Evolutionary conservation across 2,888 invertebrate genomes (phyloP).

Genomic region (Phaedon cochleariae): DNA sequence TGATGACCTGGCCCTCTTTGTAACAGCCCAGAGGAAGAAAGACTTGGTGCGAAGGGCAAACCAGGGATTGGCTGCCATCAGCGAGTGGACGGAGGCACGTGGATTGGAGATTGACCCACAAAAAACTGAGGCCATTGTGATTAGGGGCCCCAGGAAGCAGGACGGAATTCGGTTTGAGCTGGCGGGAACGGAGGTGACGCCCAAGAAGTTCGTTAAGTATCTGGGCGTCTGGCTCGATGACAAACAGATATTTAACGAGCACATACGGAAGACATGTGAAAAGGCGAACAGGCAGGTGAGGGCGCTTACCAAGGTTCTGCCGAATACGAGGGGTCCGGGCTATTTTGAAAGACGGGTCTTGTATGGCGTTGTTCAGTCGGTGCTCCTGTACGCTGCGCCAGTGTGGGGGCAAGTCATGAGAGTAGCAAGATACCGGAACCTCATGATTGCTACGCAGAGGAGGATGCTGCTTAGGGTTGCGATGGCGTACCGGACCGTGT

Average conservation of each 20-base stretch:
- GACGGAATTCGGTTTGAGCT: background rate
- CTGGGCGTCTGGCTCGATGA: constrained; percentile 22
- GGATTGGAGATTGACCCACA: background rate
- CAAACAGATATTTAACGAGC: constrained; percentile 15
- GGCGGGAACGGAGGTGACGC: background rate
- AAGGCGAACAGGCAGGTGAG: background rate
- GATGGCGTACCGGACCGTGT: constrained; percentile 27
- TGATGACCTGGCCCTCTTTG: background rate
- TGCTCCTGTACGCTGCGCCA: constrained; percentile 4
- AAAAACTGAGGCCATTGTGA: background rate
- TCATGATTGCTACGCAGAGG: constrained; percentile 14
- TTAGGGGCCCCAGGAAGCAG: background rate
- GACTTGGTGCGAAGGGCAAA: background rate
- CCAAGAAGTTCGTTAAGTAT: constrained; percentile 18
- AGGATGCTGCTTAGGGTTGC: constrained; percentile 6
- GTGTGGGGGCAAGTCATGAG: constrained; percentile 21
- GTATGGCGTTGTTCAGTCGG: constrained; percentile 19
- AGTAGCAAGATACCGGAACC: constrained; percentile 9
- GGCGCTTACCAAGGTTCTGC: constrained; percentile 18
- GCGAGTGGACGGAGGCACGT: background rate
- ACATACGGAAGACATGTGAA: background rate
- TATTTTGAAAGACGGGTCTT: constrained; percentile 16
- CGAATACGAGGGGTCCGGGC: constrained; percentile 22
- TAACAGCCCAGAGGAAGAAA: background rate
- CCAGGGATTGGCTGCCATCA: background rate